A percentile compares a stretch with the other conserved stretches of the same genome.
These are phyloP conservation scores for Dascyllus trimaculatus DNA, from an alignment of 2,113 vertebrate genomes.

Conservation along the genomic window DNA sequence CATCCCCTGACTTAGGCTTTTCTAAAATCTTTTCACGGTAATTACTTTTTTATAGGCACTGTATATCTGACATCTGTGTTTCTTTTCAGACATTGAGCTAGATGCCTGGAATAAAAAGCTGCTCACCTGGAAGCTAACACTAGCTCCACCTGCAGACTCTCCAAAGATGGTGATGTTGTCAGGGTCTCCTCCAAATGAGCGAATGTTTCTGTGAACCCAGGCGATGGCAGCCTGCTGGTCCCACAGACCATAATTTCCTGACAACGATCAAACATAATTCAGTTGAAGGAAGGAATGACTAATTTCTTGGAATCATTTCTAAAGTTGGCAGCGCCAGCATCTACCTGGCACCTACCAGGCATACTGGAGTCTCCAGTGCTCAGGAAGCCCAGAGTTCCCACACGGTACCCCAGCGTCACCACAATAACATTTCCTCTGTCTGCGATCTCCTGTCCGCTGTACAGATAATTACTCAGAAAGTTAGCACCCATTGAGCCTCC, in stretches of 20 bases:
- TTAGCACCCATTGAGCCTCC: constrained; percentile 89
- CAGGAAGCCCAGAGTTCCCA: constrained; percentile 94
- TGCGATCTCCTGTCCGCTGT: constrained; percentile 90
- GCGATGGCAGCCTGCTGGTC: constrained; percentile 96
- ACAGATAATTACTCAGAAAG: constrained; percentile 90
- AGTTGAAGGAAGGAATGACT: neutral
- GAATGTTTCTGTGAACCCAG: constrained; percentile 97
- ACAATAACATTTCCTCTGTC: constrained; percentile 92
- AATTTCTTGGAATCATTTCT: neutral
- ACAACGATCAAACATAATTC: neutral
- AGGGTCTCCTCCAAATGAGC: constrained; percentile 92
- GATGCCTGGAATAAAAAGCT: neutral
- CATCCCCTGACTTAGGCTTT: too few relatives aligned
- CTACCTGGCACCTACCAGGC: constrained; percentile 51
- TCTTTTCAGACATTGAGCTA: neutral
- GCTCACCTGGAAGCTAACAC: constrained; percentile 89
- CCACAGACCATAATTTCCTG: constrained; percentile 95
- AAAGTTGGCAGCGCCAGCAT: neutral
- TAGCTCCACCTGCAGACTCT: constrained; percentile 91
- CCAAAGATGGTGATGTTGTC: constrained; percentile 94
- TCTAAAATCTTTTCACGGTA: too few relatives aligned
- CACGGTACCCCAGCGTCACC: constrained; percentile 92
- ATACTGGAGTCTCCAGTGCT: constrained; percentile 89
- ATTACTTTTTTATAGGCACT: too few relatives aligned
- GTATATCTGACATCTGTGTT: too few relatives aligned